Base-by-base conservation (phyloP, 2,113 vertebrate genomes). In the Odontesthes bonariensis region DNA sequence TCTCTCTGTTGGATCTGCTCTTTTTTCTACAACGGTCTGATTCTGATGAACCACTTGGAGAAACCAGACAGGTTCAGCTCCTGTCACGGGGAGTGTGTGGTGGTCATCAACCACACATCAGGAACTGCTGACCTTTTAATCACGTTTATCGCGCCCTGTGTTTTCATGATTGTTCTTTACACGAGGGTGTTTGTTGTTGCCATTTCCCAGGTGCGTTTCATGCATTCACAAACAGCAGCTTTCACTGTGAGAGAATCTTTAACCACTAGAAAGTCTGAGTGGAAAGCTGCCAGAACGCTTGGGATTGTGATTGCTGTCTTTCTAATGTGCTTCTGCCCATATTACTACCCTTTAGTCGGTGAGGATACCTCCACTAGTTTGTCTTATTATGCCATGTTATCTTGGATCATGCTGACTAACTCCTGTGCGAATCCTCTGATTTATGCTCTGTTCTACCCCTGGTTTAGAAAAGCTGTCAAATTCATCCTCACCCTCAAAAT, bases 401-500 rank as follows among this genome's bases (percentile, higher is more conserved):
- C 14, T 7, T 87, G 82, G 82, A 32, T 90, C 27, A 23, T 87
- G 38, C 6, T 79, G 8, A 2, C 44, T 0, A 88, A 90, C 46
- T 86, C 89, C 0, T 77, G 83, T 40, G 1, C 78, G 0, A 92
- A 91, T 63, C 89, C 85, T 27, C 54, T 92, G 14, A 79, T 86
- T 9, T 91, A 58, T 38, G 56, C 56, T 17, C 14, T 56, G 54
- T 56, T 56, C 27, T 56, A 56, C 27, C 54, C 54, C 27, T 57
- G 55, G 55, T 58, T 58, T 11, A 58, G 56, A 35, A 58, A 58
- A 35, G 19, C 56, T 5, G 84, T 61, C 11, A 90, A 70, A 82
- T 32, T 78, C 56, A 87, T 92, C 77, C 44, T 96, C 6, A 88
- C 82, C 2, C 62, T 88, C 0, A 65, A 5, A 67, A 74, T 87